Percentiles rank a stretch among this genome's conserved stretches.
Conservation (phyloP, 2,797 vertebrate species). For the Rhinella marina region DNA sequence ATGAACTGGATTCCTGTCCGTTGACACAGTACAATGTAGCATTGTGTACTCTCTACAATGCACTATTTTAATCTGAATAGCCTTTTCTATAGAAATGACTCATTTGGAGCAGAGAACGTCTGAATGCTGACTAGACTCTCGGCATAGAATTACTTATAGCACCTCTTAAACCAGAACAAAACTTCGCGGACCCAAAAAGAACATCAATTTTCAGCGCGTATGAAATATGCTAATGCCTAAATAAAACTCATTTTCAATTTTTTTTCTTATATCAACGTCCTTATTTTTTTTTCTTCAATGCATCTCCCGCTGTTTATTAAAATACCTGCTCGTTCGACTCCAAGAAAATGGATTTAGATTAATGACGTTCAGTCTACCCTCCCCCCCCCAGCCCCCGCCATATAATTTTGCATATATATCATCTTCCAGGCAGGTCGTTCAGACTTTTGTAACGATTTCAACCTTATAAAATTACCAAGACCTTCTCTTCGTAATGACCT, state of each 20-base stretch:
- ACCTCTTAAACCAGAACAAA: background rate
- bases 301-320: conserved; percentile 38
- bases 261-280: background rate
- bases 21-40: background rate
- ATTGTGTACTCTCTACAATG: background rate
- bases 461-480: conserved; percentile 54
- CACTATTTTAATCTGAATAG: conserved; percentile 15
- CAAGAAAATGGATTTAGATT: conserved; percentile 36
- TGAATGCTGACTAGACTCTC: conserved; percentile 44
- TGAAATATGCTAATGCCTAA: conserved; percentile 39
- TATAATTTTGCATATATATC: conserved; percentile 14
- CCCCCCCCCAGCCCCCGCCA: background rate
- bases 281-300: background rate
- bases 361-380: background rate
- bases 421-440: conserved; percentile 33
- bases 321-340: conserved; percentile 13
- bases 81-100: background rate
- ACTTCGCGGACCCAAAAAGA: conserved; percentile 17
- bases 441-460: conserved; percentile 45
- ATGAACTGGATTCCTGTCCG: background rate
- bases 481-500: conserved; percentile 47
- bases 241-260: conserved; percentile 6
- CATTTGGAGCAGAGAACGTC: background rate
- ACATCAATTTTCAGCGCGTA: conserved; percentile 13
- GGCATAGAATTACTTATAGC: conserved; percentile 1